phyloP scores from a whole-genome alignment of 2,113 vertebrate genomes.

The Columbina picui region DNA sequence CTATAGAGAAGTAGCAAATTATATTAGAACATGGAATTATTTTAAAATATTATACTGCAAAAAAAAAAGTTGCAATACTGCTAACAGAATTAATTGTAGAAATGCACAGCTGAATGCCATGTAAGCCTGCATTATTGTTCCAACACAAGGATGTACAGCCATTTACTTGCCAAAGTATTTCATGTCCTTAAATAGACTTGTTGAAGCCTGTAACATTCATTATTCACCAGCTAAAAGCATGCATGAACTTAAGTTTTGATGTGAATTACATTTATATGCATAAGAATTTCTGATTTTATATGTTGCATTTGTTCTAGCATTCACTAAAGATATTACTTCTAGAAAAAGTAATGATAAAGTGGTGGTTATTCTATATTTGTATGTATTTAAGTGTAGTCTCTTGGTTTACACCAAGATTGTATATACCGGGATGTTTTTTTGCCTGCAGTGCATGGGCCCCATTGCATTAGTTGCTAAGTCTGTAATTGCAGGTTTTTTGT shows the following conservation, averaged over 20 bases:
- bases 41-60: neutral
- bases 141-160: neutral
- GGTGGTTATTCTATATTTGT: neutral
- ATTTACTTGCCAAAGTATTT: neutral
- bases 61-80: neutral
- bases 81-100: neutral
- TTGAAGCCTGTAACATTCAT: neutral
- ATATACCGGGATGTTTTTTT: neutral
- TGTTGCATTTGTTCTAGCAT: neutral
- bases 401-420: neutral
- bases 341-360: neutral
- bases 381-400: neutral
- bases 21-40: neutral
- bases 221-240: neutral
- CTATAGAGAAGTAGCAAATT: neutral
- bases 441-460: neutral
- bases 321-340: neutral
- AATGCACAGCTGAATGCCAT: neutral
- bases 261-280: neutral
- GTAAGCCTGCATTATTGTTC: neutral
- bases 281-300: neutral
- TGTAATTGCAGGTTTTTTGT: neutral
- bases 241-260: neutral
- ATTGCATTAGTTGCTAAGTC: neutral
- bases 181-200: neutral